A percentile compares a stretch with the other conserved stretches of the same genome.
Conservation (phyloP, 2,797 vertebrate species). For the Cephalopachus bancanus region DNA sequence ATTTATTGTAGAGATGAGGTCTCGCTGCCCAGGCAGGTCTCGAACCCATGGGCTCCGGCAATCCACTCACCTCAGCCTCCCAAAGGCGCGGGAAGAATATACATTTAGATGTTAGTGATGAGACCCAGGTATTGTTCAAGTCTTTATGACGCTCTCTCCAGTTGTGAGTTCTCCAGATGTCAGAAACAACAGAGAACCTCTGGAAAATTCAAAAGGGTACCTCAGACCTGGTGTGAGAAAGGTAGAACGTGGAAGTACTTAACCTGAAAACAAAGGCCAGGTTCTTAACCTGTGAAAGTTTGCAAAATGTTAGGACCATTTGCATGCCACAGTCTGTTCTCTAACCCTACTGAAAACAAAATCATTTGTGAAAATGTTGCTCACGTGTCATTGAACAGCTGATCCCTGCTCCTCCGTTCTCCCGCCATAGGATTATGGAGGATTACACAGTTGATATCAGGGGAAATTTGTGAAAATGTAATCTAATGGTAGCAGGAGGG, state of each 20-base stretch:
- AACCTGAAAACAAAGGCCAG: neutral
- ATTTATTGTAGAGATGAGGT: no score
- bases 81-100: neutral
- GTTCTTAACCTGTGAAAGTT: constrained; percentile 15
- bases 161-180: constrained; percentile 49
- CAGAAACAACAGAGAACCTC: neutral
- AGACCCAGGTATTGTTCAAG: neutral
- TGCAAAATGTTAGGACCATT: neutral
- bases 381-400: no score
- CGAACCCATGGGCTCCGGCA: no score
- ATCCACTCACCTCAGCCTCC: no score
- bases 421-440: no score
- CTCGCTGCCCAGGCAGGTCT: no score
- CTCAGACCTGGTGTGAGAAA: constrained; percentile 43
- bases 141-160: neutral
- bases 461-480: neutral
- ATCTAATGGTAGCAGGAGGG: neutral
- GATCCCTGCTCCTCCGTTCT: no score
- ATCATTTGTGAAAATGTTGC: neutral
- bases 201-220: neutral
- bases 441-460: no score
- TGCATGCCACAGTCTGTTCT: neutral
- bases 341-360: neutral
- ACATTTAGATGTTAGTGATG: neutral
- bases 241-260: constrained; percentile 13